phyloP scores from a whole-genome alignment of 1,140 invertebrate genomes.

The Cydia strobilella region DNA sequence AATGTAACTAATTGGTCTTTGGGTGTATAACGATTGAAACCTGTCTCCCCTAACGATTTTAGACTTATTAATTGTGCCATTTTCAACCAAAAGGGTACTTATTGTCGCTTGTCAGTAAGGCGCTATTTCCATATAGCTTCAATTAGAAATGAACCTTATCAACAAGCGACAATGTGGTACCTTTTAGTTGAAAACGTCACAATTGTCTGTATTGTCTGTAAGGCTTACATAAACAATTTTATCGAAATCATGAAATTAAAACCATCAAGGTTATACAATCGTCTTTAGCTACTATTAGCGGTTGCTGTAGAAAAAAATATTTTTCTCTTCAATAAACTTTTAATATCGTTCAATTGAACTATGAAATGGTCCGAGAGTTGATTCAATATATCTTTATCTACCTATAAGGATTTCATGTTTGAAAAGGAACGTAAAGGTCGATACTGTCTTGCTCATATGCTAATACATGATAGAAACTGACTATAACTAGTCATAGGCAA shows the following conservation, averaged over 20 bases:
- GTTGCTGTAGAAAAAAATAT: neutral
- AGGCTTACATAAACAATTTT: neutral
- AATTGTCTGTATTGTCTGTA: too few relatives aligned
- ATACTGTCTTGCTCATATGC: constrained; percentile 1
- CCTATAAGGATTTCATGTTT: neutral
- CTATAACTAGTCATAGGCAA: neutral
- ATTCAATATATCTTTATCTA: neutral
- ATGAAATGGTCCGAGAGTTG: neutral
- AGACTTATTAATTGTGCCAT: too few relatives aligned
- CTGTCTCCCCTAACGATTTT: neutral
- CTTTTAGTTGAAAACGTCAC: too few relatives aligned
- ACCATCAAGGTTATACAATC: too few relatives aligned
- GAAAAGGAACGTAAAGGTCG: neutral
- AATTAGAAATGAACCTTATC: too few relatives aligned
- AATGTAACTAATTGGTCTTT: too few relatives aligned
- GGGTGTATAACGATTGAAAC: neutral
- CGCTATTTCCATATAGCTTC: too few relatives aligned
- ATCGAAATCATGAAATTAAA: neutral
- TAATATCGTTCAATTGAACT: neutral
- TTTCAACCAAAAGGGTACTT: too few relatives aligned
- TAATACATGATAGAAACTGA: neutral
- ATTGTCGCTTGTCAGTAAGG: too few relatives aligned
- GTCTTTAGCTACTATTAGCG: neutral
- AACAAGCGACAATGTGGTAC: too few relatives aligned
- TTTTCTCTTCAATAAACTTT: neutral